Percentiles rank a stretch among this genome's conserved stretches.
Evolutionary conservation across 2,888 invertebrate species (phyloP).

Genomic region (Laspeyria flexula): DNA sequence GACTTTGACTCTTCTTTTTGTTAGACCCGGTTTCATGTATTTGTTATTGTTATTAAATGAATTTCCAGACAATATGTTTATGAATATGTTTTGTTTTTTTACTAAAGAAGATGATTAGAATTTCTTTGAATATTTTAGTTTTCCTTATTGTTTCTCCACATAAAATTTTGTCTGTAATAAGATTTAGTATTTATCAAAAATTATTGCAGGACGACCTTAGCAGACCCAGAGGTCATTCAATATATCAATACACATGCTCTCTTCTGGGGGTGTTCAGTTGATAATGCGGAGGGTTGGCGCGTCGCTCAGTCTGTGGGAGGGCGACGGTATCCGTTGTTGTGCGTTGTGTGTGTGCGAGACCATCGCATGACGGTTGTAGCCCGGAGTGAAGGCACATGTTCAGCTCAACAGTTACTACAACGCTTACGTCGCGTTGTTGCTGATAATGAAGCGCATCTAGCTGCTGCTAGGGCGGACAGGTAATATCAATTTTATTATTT

Average conservation of each 20-base stretch:
- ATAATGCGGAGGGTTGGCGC: slow-evolving; percentile 95
- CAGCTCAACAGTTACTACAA: slow-evolving; percentile 89
- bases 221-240: slow-evolving; percentile 90
- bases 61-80: no score
- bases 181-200: neutral
- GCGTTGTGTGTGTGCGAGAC: slow-evolving; percentile 95
- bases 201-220: slow-evolving; percentile 87
- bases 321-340: slow-evolving; percentile 93
- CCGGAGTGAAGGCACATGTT: slow-evolving; percentile 94
- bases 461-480: slow-evolving; percentile 95
- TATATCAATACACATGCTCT: slow-evolving; percentile 94
- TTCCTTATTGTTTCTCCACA: no score
- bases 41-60: no score
- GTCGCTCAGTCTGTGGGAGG: slow-evolving; percentile 96
- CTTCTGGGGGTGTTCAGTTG: slow-evolving; percentile 97
- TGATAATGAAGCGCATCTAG: slow-evolving; percentile 95
- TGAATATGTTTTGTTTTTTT: no score
- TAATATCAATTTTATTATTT: slow-evolving; percentile 64
- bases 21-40: no score
- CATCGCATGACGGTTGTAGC: slow-evolving; percentile 97
- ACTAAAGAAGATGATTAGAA: no score
- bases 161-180: no score
- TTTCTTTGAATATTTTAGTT: no score
- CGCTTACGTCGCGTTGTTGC: slow-evolving; percentile 91
- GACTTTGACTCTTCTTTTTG: no score